These are phyloP conservation scores for Microcebus griseorufus DNA, from an alignment of 2,113 vertebrate genomes.

Conservation along the genomic window DNA sequence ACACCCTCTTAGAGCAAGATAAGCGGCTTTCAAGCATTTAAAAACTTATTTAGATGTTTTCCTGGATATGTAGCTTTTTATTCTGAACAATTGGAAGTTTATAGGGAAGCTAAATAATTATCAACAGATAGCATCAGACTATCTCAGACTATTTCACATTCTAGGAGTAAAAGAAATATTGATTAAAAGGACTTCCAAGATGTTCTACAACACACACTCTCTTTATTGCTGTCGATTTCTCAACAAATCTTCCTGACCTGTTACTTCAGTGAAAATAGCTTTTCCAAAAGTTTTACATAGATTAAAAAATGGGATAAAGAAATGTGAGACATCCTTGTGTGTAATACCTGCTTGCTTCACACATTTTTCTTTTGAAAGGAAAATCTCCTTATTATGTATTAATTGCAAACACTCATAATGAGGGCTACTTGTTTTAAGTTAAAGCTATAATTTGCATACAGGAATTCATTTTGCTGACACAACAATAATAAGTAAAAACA, in stretches of 20 bases:
- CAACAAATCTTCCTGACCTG: not conserved
- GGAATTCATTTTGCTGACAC: not conserved
- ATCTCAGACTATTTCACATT: slow-evolving; percentile 25
- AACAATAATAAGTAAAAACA: not conserved
- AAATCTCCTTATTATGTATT: not conserved
- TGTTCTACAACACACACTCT: not conserved
- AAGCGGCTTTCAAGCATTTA: not conserved
- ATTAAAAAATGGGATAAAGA: not conserved
- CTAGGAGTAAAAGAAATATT: not conserved
- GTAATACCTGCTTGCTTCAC: not conserved
- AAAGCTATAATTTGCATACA: not conserved
- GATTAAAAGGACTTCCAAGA: not conserved
- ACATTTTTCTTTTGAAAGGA: not conserved
- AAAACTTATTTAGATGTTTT: slow-evolving; percentile 24
- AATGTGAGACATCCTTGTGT: not conserved
- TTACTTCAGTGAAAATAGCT: slow-evolving; percentile 4
- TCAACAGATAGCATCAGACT: not conserved
- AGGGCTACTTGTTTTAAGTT: not conserved
- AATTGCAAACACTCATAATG: not conserved
- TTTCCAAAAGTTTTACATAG: not conserved
- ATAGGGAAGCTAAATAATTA: slow-evolving; percentile 20
- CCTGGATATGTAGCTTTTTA: not conserved
- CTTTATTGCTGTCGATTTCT: not conserved
- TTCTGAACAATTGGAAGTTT: not conserved
- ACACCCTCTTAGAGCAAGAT: not conserved